Base-by-base conservation (phyloP, 2,888 invertebrate genomes). In the Pollenia griseotomentosa region DNA sequence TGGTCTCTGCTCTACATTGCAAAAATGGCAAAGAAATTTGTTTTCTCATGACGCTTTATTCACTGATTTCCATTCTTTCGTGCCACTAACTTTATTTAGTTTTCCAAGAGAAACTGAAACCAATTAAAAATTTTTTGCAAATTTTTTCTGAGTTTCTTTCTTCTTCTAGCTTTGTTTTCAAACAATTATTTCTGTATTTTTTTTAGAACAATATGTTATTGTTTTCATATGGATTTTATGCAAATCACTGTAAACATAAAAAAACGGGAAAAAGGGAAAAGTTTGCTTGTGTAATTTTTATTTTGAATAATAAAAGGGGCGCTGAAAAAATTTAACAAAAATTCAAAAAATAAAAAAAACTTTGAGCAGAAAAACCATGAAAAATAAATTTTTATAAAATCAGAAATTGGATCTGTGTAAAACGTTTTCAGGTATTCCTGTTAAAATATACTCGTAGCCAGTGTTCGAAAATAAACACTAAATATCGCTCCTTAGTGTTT, bases 91-190 rank as follows among this genome's bases (percentile, higher is more conserved):
- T 33, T 63, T 48, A 66, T 33, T 63, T 48, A 66, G 46, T 70
- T 65, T 66, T 48, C 44, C 14, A 42, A 65, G 46, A 83, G 86
- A 71, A 83, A 80, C 75, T 71, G 75, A 86, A 86, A 83, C 75
- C 79, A 83, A 83, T 86, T 86, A 83, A 83, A 83, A 74, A 83
- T 79, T 75, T 79, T 83, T 19, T 79, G 63, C 70, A 83, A 74
- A 11, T 70, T 79, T 68, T 53, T 70, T 33, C 33, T 63, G 16
- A 53, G 7, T 61, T 40, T 5, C n/a, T 65, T 57, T 33, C 6
- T 14, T 48, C 9, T 10, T 78, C 40, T 57, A 57, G 46, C 59
- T 79, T 59, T 59, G 14, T 80, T n/a, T 59, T 63, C 71, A 10
- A 70, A 16, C 40, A 53, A 66, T 65, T 63, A 40, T 63, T 48